These are phyloP conservation scores for Tragelaphus imberbis DNA, from an alignment of 2,113 vertebrate species.

Conservation along the genomic window DNA sequence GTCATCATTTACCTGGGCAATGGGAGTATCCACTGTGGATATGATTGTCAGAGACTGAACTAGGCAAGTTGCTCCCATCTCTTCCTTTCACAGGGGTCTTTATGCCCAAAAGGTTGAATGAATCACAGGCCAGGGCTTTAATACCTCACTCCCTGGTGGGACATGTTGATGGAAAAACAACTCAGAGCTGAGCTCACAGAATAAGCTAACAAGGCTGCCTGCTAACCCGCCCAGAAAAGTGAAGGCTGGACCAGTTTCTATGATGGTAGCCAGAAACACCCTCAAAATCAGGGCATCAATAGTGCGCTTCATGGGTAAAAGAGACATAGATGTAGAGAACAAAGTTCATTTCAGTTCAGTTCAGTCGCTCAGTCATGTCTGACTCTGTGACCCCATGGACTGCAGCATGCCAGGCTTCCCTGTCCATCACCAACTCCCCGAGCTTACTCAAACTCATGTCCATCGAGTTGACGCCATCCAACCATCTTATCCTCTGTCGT, in stretches of 20 bases:
- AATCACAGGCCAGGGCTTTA: neutral
- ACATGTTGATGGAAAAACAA: neutral
- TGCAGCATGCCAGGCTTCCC: neutral
- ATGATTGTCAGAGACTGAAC: neutral
- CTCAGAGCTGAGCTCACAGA: neutral
- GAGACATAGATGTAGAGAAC: neutral
- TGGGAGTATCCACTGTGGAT: neutral
- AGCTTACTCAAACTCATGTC: neutral
- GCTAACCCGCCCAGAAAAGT: neutral
- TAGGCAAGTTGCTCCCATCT: neutral
- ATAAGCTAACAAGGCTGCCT: neutral
- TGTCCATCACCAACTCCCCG: neutral
- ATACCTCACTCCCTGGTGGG: neutral
- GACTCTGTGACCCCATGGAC: neutral
- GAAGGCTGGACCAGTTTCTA: neutral
- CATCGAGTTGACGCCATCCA: neutral
- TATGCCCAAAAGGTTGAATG: too few relatives aligned
- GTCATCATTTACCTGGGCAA: neutral
- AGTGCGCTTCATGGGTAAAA: neutral
- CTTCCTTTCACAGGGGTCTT: neutral
- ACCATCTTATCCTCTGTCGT: neutral
- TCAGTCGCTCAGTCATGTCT: neutral
- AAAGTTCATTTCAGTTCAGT: neutral
- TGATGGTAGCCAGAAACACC: neutral
- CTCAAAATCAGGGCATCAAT: neutral